Percentiles rank a stretch among this genome's conserved stretches.
Conservation (phyloP, 1,140 invertebrate genomes). For the Zaprionus vittiger region DNA sequence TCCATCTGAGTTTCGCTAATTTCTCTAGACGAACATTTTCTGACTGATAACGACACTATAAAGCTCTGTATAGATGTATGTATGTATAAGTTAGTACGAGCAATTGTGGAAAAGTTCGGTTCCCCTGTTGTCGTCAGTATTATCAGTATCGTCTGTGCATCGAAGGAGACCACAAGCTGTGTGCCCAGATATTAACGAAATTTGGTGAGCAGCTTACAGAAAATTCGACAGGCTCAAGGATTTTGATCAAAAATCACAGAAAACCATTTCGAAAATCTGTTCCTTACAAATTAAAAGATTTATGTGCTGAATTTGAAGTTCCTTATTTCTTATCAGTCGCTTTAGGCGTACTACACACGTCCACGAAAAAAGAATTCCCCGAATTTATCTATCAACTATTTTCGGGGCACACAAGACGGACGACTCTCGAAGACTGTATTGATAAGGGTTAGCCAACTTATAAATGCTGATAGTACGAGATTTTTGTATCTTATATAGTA, state of each 20-base stretch:
- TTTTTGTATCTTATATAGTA: neutral
- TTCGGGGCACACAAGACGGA: neutral
- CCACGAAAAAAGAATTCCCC: neutral
- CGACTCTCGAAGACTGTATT: neutral
- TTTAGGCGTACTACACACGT: neutral
- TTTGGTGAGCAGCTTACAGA: neutral
- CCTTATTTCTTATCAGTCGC: neutral
- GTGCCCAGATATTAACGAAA: neutral
- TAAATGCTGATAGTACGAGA: neutral
- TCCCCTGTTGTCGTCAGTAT: neutral
- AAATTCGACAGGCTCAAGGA: neutral
- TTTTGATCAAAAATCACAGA: neutral
- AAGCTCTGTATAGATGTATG: neutral
- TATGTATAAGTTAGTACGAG: neutral
- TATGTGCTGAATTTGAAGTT: neutral
- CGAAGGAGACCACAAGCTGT: neutral
- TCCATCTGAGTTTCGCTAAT: neutral
- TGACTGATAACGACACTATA: neutral
- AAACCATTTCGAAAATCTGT: neutral
- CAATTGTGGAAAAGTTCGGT: conserved; percentile 16
- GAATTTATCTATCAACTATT: neutral
- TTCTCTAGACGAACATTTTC: neutral
- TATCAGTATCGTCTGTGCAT: conserved; percentile 20
- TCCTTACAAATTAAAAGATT: too few relatives aligned
- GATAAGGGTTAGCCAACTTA: neutral